Percentiles rank a stretch among this genome's conserved stretches.
Evolutionary conservation across 1,140 invertebrate genomes (phyloP).

Genomic region (Drosophila mayri): DNA sequence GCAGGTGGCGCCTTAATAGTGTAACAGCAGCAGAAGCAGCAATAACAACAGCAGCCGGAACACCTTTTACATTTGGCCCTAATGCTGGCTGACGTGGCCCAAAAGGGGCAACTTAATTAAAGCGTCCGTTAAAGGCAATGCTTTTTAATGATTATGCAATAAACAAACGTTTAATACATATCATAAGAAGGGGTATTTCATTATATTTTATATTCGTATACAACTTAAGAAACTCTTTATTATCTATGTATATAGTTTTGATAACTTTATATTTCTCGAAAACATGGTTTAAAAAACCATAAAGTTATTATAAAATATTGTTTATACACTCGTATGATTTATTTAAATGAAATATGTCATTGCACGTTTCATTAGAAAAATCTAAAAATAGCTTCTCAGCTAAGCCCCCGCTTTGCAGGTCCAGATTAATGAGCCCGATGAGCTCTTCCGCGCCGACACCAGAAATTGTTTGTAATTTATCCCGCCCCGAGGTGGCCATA

Average conservation of each 20-base stretch:
- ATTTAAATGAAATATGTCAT: too few relatives aligned
- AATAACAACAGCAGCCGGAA: constrained; percentile 15
- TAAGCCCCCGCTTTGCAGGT: neutral
- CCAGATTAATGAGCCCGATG: constrained; percentile 20
- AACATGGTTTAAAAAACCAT: too few relatives aligned
- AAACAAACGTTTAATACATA: too few relatives aligned
- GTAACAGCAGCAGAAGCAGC: constrained; percentile 5
- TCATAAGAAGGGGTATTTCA: too few relatives aligned
- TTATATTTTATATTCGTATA: too few relatives aligned
- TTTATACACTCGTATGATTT: too few relatives aligned
- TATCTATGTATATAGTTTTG: too few relatives aligned
- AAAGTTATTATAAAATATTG: too few relatives aligned
- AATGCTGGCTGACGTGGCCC: constrained; percentile 61
- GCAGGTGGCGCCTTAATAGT: constrained; percentile 15
- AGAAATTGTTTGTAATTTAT: constrained; percentile 15
- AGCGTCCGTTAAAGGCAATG: neutral
- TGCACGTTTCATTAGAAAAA: neutral
- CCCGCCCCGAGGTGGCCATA: constrained; percentile 16
- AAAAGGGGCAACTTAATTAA: constrained; percentile 66
- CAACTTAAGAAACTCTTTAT: too few relatives aligned
- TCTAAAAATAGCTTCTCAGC: neutral
- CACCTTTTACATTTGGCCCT: constrained; percentile 56
- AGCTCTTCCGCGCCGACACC: constrained; percentile 4
- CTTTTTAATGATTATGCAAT: neutral
- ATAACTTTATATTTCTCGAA: too few relatives aligned